Evolutionary conservation across 1,140 invertebrate species (phyloP).

Genomic region (Micrasema minimum): DNA sequence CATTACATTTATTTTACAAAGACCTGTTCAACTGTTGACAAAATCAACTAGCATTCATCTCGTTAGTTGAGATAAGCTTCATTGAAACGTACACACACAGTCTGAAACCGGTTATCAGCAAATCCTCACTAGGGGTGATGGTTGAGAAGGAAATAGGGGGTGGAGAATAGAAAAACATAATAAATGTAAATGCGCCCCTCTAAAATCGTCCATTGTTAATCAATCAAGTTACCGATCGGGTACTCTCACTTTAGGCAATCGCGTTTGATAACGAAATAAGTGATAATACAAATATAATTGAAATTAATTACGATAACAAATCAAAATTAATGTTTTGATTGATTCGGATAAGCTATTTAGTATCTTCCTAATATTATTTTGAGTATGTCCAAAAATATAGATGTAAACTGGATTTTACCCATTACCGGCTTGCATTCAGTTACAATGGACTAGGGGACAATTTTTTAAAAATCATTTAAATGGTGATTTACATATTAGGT

Average conservation of each 20-base stretch:
- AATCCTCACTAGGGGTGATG: not conserved
- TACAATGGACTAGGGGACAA: not conserved
- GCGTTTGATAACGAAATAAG: not conserved
- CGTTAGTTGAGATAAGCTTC: slow-evolving; percentile 27
- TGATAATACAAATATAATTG: not conserved
- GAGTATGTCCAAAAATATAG: not conserved
- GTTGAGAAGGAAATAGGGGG: slow-evolving; percentile 13
- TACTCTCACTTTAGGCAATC: not conserved
- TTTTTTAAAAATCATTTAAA: not conserved
- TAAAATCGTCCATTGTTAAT: slow-evolving; percentile 37
- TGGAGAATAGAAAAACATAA: slow-evolving; percentile 31
- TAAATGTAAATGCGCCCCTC: slow-evolving; percentile 11
- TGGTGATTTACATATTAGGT: not conserved
- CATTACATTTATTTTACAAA: not conserved
- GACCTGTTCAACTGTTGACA: slow-evolving; percentile 24
- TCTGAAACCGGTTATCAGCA: slow-evolving; percentile 39
- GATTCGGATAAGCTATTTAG: not conserved
- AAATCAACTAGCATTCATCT: slow-evolving; percentile 7
- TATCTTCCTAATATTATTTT: not conserved
- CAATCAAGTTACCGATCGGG: slow-evolving; percentile 39
- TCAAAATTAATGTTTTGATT: not conserved
- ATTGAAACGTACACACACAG: slow-evolving; percentile 41
- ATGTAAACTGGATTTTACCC: not conserved
- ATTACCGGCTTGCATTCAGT: not conserved
- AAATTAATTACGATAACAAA: too few species aligned